Percentiles rank a stretch among this genome's conserved stretches.
Conservation (phyloP, 2,797 vertebrate species). For the Neostethus bicornis region DNA sequence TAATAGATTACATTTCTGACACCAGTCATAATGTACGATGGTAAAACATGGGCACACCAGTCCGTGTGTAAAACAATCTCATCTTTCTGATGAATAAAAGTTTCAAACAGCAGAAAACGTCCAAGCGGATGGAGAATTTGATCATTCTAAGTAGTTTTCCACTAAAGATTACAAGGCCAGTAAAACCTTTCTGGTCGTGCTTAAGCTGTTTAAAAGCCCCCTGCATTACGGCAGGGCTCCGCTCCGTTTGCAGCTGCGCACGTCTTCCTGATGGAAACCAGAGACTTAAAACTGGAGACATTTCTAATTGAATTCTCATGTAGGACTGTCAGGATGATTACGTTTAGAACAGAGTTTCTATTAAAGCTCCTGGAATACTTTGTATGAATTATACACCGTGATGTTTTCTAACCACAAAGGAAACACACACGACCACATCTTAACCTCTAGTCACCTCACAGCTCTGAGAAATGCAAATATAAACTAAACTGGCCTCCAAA, state of each 20-base stretch:
- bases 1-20: no score
- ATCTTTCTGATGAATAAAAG: background rate
- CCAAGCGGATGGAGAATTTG: slow-evolving; percentile 2
- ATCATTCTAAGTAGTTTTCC: slow-evolving; percentile 35
- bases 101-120: background rate
- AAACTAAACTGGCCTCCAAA: slow-evolving; percentile 34
- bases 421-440: slow-evolving; percentile 43
- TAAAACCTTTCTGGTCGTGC: slow-evolving; percentile 19
- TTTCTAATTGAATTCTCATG: slow-evolving; percentile 17
- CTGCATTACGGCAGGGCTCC: slow-evolving; percentile 18
- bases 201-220: slow-evolving; percentile 7
- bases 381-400: slow-evolving; percentile 33
- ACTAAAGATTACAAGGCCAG: slow-evolving; percentile 56
- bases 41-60: no score
- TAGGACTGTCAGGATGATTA: slow-evolving; percentile 28
- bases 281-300: slow-evolving; percentile 12
- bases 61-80: no score
- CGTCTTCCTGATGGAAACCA: slow-evolving; percentile 8
- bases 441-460: slow-evolving; percentile 46
- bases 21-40: background rate
- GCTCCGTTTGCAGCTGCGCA: slow-evolving; percentile 18
- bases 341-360: slow-evolving; percentile 30
- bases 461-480: slow-evolving; percentile 20
- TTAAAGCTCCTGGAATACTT: slow-evolving; percentile 26
- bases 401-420: slow-evolving; percentile 51